Base-by-base conservation (phyloP, 2,797 vertebrate species). In the Clarias platycephalus region DNA sequence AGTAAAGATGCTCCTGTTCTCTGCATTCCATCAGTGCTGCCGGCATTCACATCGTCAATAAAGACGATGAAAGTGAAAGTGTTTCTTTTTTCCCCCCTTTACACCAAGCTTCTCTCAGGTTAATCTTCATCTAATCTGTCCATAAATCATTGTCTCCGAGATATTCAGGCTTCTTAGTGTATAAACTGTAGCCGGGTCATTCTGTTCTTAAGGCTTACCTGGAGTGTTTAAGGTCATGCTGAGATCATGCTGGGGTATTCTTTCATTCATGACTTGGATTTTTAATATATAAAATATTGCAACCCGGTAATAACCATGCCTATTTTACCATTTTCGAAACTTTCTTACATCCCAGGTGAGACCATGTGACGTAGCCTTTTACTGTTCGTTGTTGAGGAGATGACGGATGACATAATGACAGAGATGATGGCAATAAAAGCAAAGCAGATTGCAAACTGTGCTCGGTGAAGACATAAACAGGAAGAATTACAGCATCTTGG, bases 101-200 rank as follows among this genome's bases (percentile, higher is more conserved):
- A 49, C 40, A 66, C 40, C 62, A 80, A 80, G 62, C 26, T 22
- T 53, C 80, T 40, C 83, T 89, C 62, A 53, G 78, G 78, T 80
- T 83, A 49, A 53, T 83, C 82, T 66, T 75, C n/a, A 64, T n/a
- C 71, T 75, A 83, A 83, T 75, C 58, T 66, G 71, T 66, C 92
- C 92, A 92, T 93, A 93, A 93, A 90, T 90, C 89, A 24, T 53
- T 66, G 82, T 76, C 40, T 63, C 26, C 5, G 40, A 31, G 37
- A 76, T 66, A 20, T 75, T 58, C 12, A 22, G 40, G 34, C 40
- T 75, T 83, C 40, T 64, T 75, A 53, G 31, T 20, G 24, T 26
- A 80, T 12, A 75, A 26, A 76, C 71, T 76, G 81, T 75, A 76
- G 4, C 71, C n/a, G 3, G 70, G 20, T 28, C 67, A 62, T 63